Base-by-base conservation (phyloP, 2,113 vertebrate species). In the Tauraco erythrolophus region DNA sequence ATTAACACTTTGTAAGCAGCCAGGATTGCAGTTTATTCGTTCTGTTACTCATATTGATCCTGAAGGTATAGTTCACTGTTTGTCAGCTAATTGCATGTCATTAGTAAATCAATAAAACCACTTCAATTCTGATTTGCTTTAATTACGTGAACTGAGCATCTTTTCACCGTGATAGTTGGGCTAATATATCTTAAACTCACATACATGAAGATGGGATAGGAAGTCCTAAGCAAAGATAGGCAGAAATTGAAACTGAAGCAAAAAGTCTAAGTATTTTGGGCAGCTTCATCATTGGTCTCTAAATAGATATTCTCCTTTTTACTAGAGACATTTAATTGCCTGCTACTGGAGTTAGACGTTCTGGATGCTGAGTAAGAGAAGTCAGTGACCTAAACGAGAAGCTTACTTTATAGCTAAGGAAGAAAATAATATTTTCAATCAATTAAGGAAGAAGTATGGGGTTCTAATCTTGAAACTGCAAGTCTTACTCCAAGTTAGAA, bases 81-180 rank as follows among this genome's bases (percentile, higher is more conserved):
- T 89, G 33, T 39, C 39, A 62, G 41, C 77, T 94, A 96, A 96
- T 91, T 96, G 56, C 24, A 79, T 2, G 48, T 82, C 94, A 96
- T 96, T 95, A 94, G 72, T 68, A 94, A 96, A 94, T 96, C 93
- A 78, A 91, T 96, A 94, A 89, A 96, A 89, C 43, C 35, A 76
- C 74, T 95, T 87, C 6, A 11, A 82, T 82, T 33, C 39, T 60
- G 53, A 68, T 94, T 91, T 91, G 33, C 27, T 87, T 89, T 91
- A 95, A 95, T 92, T 92, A 60, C 0, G 0, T 64, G 60, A 96
- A 94, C 64, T 91, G 69, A 96, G 48, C 37, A 84, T 43, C 33
- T 96, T 94, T 87, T 91, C 69, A 43, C 19, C 45, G 12, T 76
- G 60, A 68, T 33, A 75, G 69, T 2, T 93, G 43, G 15, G 12